Evolutionary conservation across 2,797 vertebrate genomes (phyloP), one percentile per base, ranked within the genome.

Genomic region (Danio kyathit): DNA sequence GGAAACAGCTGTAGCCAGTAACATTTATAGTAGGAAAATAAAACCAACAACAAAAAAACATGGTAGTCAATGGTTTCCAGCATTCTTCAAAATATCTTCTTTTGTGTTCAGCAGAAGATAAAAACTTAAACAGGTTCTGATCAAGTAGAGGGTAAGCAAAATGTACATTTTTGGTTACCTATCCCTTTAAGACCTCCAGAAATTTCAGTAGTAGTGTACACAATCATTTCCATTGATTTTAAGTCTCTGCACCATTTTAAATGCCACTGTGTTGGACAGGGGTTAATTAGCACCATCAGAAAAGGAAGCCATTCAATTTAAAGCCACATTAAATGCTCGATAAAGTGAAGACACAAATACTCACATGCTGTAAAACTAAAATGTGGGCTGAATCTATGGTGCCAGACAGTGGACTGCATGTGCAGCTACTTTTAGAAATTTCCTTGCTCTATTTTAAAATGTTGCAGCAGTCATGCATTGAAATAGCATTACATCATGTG

Each of bases 381-480:
- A 16, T 54, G 21, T 16, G 43, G 41, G 21, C 17, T 1, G 56
- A n/a, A 17, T n/a, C 41, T 16, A 19, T 46, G 44, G 8, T 46
- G 29, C 41, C 59, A 75, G 73, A 21, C 48, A 40, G 21, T 12
- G 16, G 74, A 16, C 48, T 54, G 5, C 13, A 57, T 14, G 48
- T 21, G 21, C 19, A 57, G 41, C 52, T 69, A 49, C 54, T 46
- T 66, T 76, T 48, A 69, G 43, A 59, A 14, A 69, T 78, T 5
- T 38, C 52, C 64, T 67, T 46, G 11, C 41, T 56, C 43, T 78
- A 78, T 78, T 69, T 67, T 29, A 66, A 57, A 78, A 52, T 11
- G 52, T 48, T 46, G 8, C 54, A 69, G 76, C 54, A 60, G 70
- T 71, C 38, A 61, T 73, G 16, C 17, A 44, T 44, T 49, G 56